Conservation (phyloP, 1,140 invertebrate species). For the Chionoecetes opilio region DNA sequence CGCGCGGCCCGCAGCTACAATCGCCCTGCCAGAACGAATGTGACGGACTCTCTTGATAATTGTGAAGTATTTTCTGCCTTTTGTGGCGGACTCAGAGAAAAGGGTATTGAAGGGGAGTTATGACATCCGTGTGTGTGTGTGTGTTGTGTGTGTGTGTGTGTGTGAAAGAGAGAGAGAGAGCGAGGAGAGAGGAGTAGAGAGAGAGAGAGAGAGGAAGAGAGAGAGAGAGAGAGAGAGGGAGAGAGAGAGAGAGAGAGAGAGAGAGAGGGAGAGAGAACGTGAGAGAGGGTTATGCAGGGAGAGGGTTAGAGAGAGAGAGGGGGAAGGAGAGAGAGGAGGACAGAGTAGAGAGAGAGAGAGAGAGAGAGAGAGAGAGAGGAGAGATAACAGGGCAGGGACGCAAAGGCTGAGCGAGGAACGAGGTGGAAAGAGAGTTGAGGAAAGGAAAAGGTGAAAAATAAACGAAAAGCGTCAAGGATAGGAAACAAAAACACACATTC, state of each 20-base stretch:
- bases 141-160: no score
- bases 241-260: background rate
- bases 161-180: background rate
- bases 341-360: background rate
- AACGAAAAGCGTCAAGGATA: no score
- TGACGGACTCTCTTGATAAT: background rate
- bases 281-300: background rate
- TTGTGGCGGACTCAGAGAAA: background rate
- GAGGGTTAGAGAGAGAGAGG: background rate
- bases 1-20: background rate
- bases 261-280: background rate
- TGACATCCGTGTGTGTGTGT: background rate
- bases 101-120: slow-evolving; percentile 27
- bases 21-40: background rate
- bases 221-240: background rate
- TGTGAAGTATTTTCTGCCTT: slow-evolving; percentile 29
- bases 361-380: no score
- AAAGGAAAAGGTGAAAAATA: no score
- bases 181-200: background rate
- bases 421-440: background rate
- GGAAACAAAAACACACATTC: no score
- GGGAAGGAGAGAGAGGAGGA: background rate
- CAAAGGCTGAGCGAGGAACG: background rate
- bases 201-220: background rate
- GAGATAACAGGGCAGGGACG: no score